Percentiles rank a stretch among this genome's conserved stretches.
phyloP scores from a whole-genome alignment of 2,113 vertebrate species.

The Brienomyrus brachyistius region DNA sequence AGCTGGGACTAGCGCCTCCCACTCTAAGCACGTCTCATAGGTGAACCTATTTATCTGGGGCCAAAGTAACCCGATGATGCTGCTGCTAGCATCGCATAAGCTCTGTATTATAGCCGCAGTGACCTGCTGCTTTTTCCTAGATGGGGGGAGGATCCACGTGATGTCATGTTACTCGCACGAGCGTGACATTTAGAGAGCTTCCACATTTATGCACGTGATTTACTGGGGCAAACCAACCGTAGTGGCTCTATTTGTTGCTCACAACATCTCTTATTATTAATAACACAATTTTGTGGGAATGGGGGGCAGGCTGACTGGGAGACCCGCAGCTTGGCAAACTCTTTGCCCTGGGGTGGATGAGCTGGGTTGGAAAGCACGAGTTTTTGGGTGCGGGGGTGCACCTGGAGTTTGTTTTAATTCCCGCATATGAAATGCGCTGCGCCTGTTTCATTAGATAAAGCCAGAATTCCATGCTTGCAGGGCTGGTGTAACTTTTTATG shows the following conservation, averaged over 20 bases:
- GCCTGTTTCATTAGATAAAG: slow-evolving; percentile 16
- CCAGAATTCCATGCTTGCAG: neutral
- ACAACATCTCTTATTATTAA: slow-evolving; percentile 11
- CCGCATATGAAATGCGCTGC: neutral
- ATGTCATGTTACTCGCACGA: neutral
- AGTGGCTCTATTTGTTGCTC: neutral
- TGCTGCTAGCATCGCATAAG: too few relatives aligned
- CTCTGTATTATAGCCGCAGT: neutral
- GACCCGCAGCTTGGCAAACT: slow-evolving; percentile 6
- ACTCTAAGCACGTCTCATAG: neutral
- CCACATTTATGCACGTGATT: neutral
- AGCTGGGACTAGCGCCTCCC: neutral
- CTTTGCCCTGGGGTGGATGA: neutral
- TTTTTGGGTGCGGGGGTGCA: neutral
- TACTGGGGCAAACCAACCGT: slow-evolving; percentile 8
- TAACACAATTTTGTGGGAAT: neutral
- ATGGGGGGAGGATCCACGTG: neutral
- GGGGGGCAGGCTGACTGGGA: slow-evolving; percentile 4
- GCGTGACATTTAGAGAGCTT: neutral
- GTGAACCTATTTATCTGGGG: neutral
- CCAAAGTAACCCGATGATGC: too few relatives aligned
- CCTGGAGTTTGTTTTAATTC: slow-evolving; percentile 2
- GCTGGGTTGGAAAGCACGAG: neutral
- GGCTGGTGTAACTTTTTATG: slow-evolving; percentile 3
- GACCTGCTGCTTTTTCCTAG: neutral